These are phyloP conservation scores for Larimichthys polyactis DNA, from an alignment of 2,113 vertebrate species.

Conservation along the genomic window DNA sequence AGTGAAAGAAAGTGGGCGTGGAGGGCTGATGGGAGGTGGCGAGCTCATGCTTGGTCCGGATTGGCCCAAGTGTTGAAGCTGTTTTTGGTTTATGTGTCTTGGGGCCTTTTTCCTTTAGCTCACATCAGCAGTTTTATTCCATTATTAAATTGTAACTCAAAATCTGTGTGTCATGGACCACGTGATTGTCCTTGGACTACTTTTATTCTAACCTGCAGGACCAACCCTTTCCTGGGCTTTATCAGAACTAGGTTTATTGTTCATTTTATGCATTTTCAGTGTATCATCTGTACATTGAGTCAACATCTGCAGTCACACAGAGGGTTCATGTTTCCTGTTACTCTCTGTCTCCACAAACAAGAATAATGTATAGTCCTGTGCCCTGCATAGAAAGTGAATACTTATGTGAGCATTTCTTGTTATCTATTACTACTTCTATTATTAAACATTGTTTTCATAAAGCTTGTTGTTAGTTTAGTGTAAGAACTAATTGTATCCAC, in stretches of 20 bases:
- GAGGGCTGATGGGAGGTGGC: conserved; percentile 27
- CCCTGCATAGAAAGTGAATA: neutral
- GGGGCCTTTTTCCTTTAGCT: neutral
- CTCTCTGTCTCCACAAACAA: neutral
- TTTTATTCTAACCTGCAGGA: neutral
- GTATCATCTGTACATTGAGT: neutral
- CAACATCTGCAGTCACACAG: neutral
- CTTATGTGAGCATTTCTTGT: neutral
- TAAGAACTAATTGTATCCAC: neutral
- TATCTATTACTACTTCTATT: neutral
- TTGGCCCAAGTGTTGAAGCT: conserved; percentile 25
- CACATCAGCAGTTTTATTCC: neutral
- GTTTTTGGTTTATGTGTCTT: neutral
- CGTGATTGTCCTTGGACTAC: neutral
- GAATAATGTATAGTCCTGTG: neutral
- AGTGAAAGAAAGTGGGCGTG: conserved; percentile 25
- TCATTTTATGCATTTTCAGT: neutral
- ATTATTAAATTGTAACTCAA: neutral
- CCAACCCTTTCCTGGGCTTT: neutral
- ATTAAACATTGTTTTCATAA: neutral
- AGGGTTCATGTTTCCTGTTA: neutral
- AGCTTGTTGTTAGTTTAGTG: neutral
- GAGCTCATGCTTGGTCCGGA: conserved; percentile 19
- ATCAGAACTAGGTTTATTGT: neutral
- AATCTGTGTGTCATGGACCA: neutral